Base-by-base conservation (phyloP, 2,113 vertebrate genomes). In the Semnornis frantzii region DNA sequence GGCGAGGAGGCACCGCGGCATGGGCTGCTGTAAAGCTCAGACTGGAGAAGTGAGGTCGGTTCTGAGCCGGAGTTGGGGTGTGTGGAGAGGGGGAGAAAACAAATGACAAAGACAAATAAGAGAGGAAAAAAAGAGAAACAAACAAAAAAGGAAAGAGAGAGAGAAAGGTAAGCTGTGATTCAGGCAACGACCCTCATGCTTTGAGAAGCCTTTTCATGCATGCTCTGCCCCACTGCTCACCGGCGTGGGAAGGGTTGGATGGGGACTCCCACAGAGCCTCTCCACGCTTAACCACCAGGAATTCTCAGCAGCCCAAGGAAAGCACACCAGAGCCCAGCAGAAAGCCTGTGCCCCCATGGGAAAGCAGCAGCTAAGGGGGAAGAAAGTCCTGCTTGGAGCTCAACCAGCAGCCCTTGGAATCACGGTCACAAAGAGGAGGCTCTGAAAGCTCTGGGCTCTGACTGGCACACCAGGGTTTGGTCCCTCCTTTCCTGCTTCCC, bases 111-210 rank as follows among this genome's bases (percentile, higher is more conserved):
- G 70, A 34, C 34, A 89, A 92, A 87, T 14, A 12, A 83, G 90
- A 33, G 58, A 17, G 24, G 8, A 28, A 72, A 92, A 81, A 85
- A 92, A 52, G 9, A 28, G 75, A 92, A 84, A 78, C 44, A 46
- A 92, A 84, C 50, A 52, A 52, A 52, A 52, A 52, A 20, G 50
- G 83, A 50, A 92, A 92, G 77, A 96, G 80, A 97, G 92, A 97
- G 94, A 97, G 91, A 97, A 92, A 97, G 92, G 95, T 90, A 96
- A 96, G 93, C 95, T 80, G 87, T 23, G 94, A 95, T 89, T 97
- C 83, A 79, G 89, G 84, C 57, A 94, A 93, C 34, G 64, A 82
- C 90, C 34, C 48, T 78, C 59, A n/a, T 46, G 46, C 42, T 75
- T 86, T 33, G 30, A 91, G 83, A 89, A 92, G 90, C 63, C 73